Percentiles rank a stretch among this genome's conserved stretches.
phyloP scores from a whole-genome alignment of 2,113 vertebrate genomes.

The Dasyornis broadbenti region DNA sequence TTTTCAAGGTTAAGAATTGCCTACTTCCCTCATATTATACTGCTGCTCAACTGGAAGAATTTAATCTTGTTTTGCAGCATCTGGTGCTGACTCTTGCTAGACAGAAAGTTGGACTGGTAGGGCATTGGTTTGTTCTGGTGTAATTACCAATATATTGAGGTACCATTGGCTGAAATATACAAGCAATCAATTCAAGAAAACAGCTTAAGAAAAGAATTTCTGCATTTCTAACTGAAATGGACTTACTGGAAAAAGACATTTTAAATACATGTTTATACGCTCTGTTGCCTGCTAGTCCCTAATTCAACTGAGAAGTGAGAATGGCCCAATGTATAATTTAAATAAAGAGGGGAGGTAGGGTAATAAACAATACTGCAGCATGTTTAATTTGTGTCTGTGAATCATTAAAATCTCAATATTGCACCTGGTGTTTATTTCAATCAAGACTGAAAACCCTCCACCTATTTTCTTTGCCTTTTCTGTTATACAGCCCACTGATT shows the following conservation, averaged over 20 bases:
- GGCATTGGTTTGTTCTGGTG: not conserved
- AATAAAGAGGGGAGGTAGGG: not conserved
- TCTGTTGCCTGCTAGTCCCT: not conserved
- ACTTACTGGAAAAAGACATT: not conserved
- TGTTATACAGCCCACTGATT: constrained; percentile 31
- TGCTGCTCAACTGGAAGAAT: not conserved
- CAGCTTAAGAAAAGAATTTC: not conserved
- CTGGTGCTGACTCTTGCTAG: not conserved
- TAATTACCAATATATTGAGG: not conserved
- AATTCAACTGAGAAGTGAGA: not conserved
- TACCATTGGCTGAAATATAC: not conserved
- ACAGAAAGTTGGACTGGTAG: not conserved
- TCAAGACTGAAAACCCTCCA: constrained; percentile 13
- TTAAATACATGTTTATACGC: not conserved
- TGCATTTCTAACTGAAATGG: not conserved
- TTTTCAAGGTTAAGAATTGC: not conserved
- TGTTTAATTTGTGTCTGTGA: not conserved
- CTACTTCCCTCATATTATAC: not conserved
- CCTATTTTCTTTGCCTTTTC: constrained; percentile 3
- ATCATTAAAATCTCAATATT: constrained; percentile 14
- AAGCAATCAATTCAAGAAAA: not conserved
- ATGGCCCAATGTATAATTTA: not conserved
- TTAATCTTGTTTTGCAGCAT: not conserved
- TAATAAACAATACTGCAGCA: not conserved
- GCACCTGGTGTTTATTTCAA: constrained; percentile 30